These are phyloP conservation scores for Marasmarcha lunaedactyla DNA, from an alignment of 2,888 invertebrate genomes.

Conservation along the genomic window DNA sequence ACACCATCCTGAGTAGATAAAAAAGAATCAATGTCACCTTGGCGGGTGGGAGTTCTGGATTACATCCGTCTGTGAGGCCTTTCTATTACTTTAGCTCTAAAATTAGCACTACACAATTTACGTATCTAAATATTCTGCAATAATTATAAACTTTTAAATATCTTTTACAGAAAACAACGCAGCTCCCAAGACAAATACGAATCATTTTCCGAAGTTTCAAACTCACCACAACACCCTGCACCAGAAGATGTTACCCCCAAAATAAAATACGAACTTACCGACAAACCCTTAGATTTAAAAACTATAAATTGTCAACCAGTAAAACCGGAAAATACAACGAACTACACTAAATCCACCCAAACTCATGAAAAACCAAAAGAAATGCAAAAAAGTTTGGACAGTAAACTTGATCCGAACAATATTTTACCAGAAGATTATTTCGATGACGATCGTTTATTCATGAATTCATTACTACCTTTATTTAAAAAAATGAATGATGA, in stretches of 20 bases:
- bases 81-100: too few relatives aligned
- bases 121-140: too few relatives aligned
- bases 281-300: slow-evolving; percentile 45
- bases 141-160: too few relatives aligned
- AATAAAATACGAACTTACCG: slow-evolving; percentile 37
- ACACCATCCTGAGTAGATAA: too few relatives aligned
- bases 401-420: slow-evolving; percentile 51
- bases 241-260: slow-evolving; percentile 41
- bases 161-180: slow-evolving; percentile 43
- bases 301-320: slow-evolving; percentile 28
- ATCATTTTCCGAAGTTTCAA: slow-evolving; percentile 53
- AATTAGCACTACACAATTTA: too few relatives aligned
- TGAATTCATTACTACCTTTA: slow-evolving; percentile 52
- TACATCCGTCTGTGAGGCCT: too few relatives aligned
- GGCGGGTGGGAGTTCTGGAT: too few relatives aligned
- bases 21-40: too few relatives aligned
- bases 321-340: slow-evolving; percentile 27
- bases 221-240: slow-evolving; percentile 48
- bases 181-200: slow-evolving; percentile 59
- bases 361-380: slow-evolving; percentile 23
- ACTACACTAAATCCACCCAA: slow-evolving; percentile 42
- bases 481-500: slow-evolving; percentile 62
- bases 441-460: slow-evolving; percentile 52
- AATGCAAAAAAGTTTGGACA: slow-evolving; percentile 38
- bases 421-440: slow-evolving; percentile 57